A percentile compares a stretch with the other conserved stretches of the same genome.
Evolutionary conservation across 2,888 invertebrate species (phyloP).

Genomic region (Schizotus pectinicornis): DNA sequence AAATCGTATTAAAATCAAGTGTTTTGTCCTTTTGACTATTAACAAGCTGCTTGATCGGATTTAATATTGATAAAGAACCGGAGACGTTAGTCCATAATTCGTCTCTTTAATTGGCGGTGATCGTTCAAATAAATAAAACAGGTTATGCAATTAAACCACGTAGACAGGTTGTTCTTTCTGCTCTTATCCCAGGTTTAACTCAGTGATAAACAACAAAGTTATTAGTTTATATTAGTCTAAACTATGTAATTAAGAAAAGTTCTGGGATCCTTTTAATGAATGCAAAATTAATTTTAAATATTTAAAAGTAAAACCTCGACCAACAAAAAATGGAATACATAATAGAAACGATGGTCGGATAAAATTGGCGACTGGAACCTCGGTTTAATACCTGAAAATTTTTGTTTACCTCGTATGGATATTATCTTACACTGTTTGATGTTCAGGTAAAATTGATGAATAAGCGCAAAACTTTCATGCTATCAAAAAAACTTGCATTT

Average conservation of each 20-base stretch:
- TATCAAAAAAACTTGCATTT: too few relatives aligned
- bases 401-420: conserved; percentile 4
- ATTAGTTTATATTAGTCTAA: too few relatives aligned
- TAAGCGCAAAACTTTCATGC: too few relatives aligned
- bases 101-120: background rate
- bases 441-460: too few relatives aligned
- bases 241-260: too few relatives aligned
- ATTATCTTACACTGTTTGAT: background rate
- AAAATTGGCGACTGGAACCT: conserved; percentile 29
- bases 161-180: too few relatives aligned
- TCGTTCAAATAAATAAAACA: conserved; percentile 13
- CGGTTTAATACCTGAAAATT: conserved; percentile 25
- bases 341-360: conserved; percentile 34
- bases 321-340: conserved; percentile 31
- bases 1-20: too few relatives aligned
- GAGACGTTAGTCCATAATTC: background rate
- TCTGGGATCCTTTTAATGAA: conserved; percentile 27
- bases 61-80: background rate
- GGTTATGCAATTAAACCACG: background rate
- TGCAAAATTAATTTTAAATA: conserved; percentile 40
- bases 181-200: background rate
- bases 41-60: background rate
- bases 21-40: too few relatives aligned
- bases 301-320: conserved; percentile 33
- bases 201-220: too few relatives aligned